Base-by-base conservation (phyloP, 2,797 vertebrate species). In the Sparidentex hasta region DNA sequence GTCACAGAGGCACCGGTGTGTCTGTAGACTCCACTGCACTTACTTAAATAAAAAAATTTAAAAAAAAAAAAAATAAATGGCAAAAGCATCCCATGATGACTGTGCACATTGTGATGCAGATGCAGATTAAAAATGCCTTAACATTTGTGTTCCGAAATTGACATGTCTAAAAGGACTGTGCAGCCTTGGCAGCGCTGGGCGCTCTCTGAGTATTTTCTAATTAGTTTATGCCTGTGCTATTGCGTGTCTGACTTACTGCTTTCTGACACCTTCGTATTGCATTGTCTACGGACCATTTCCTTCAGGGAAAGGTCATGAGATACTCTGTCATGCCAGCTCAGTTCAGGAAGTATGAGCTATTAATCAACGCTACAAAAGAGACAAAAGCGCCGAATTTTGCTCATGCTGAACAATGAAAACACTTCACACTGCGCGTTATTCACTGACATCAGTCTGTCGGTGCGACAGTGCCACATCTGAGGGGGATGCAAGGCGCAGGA, bases 271-370 rank as follows among this genome's bases (percentile, higher is more conserved):
- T 90, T 80, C 72, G 78, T 81, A 79, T 82, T 81, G 76, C 65
- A 74, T 83, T 74, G 83, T 87, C 75, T 78, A 56, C 79, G 78
- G 71, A 87, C 78, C 76, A 78, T 86, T 88, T 89, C 76, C 86
- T 80, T 56, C 80, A 62, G 79, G 79, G 72, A 91, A 90, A 92
- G 84, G 89, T 92, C 91, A 89, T 17, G 0, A 83, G 75, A 88
- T 57, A 65, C 44, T 86, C 77, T 58, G 77, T 81, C 76, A 75
- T 66, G 80, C 71, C 8, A 65, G 67, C 74, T 41, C 80, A 75
- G 78, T 76, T 85, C 65, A 59, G 65, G 57, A 80, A 74, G 80
- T 71, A 79, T 85, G 81, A 80, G 76, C 78, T 74, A 84, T 90
- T 90, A 91, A 91, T 92, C 87, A 81, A 48, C 55, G 50, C 55